A percentile compares a stretch with the other conserved stretches of the same genome.
Conservation (phyloP, 2,113 vertebrate species). For the Zosterops lateralis region DNA sequence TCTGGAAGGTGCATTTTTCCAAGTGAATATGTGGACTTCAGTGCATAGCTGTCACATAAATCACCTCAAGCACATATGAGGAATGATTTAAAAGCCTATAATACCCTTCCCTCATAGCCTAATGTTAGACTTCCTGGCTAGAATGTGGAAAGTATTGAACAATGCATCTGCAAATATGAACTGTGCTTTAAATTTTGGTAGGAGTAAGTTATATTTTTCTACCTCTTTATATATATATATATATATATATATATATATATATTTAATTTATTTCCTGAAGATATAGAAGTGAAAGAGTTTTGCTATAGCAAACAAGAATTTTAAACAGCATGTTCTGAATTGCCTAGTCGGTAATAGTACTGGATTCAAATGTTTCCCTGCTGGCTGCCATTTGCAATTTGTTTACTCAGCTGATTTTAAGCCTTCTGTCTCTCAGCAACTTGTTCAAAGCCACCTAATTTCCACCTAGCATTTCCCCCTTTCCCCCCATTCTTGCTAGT, state of each 20-base stretch:
- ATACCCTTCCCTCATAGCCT: not conserved
- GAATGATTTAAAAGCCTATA: not conserved
- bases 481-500: not conserved
- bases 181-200: not conserved
- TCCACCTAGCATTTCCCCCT: rapidly evolving
- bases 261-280: not conserved
- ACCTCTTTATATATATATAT: not conserved
- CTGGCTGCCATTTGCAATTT: not conserved
- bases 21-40: not conserved
- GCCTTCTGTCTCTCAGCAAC: not conserved
- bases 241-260: too few species aligned
- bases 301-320: not conserved
- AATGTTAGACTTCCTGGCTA: not conserved
- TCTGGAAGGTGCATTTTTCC: not conserved
- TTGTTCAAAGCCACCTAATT: not conserved
- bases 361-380: not conserved
- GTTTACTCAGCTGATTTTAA: not conserved
- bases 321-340: not conserved
- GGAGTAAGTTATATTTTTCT: not conserved
- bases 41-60: not conserved
- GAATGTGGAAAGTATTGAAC: not conserved
- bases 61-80: not conserved
- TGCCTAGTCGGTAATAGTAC: not conserved
- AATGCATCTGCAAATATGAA: not conserved
- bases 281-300: not conserved